Conservation (phyloP, 2,113 vertebrate genomes). For the Axis porcinus region DNA sequence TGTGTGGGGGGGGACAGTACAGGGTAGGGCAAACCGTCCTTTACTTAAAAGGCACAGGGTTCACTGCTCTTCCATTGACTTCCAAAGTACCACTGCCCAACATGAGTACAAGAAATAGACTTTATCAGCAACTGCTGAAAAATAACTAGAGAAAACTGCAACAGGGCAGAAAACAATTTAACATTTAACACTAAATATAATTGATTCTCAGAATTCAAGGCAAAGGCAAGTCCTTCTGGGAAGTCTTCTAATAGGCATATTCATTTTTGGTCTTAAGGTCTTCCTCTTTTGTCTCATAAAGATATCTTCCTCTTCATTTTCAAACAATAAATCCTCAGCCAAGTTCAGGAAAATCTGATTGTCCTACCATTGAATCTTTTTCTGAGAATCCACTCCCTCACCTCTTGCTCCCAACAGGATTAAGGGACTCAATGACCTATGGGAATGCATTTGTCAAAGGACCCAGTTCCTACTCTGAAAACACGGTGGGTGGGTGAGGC, state of each 20-base stretch:
- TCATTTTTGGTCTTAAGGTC: neutral
- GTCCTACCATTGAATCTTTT: neutral
- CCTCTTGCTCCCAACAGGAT: neutral
- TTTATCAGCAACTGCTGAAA: neutral
- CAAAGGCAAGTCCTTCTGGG: neutral
- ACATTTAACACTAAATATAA: neutral
- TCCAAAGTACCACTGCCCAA: neutral
- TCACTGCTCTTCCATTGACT: neutral
- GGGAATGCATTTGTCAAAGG: neutral
- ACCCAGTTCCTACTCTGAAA: neutral
- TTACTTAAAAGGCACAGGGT: neutral
- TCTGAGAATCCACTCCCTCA: neutral
- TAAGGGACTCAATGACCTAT: neutral
- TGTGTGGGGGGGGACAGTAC: rapidly evolving
- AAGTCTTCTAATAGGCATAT: neutral
- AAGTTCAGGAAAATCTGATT: neutral
- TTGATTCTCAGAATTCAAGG: neutral
- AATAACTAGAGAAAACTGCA: neutral
- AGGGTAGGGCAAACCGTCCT: neutral
- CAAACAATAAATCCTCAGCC: neutral
- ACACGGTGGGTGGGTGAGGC: neutral
- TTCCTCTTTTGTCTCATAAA: neutral
- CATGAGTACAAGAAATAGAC: neutral
- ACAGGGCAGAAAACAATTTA: neutral
- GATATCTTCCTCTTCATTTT: neutral